A percentile compares a stretch with the other conserved stretches of the same genome.
phyloP scores from a whole-genome alignment of 2,113 vertebrate species.

The Herpailurus yagouaroundi region DNA sequence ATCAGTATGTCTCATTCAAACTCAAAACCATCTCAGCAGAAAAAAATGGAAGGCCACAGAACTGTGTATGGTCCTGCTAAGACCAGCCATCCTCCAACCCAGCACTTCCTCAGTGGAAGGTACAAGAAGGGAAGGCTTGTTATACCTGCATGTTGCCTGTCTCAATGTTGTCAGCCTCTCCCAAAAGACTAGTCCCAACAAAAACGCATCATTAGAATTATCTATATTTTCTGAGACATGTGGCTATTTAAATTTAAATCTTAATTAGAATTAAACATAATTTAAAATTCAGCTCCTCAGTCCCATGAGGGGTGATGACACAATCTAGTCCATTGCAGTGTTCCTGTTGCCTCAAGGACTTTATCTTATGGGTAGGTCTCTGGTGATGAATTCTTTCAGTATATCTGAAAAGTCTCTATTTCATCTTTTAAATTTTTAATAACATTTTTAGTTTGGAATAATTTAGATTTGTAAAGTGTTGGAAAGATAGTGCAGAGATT shows the following conservation, averaged over 20 bases:
- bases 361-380: not conserved
- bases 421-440: not conserved
- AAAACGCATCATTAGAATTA: slow-evolving; percentile 25
- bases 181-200: not conserved
- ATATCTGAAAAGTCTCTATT: not conserved
- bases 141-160: not conserved
- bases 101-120: not conserved
- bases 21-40: slow-evolving; percentile 46
- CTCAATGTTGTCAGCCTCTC: not conserved
- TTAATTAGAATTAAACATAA: slow-evolving; percentile 38
- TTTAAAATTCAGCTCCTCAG: slow-evolving; percentile 31
- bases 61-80: not conserved
- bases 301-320: not conserved
- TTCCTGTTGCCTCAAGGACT: not conserved
- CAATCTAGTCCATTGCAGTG: not conserved
- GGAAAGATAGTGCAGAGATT: not conserved
- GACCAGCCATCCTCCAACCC: not conserved
- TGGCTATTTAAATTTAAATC: slow-evolving; percentile 31
- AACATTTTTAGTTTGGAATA: not conserved
- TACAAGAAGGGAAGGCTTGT: not conserved
- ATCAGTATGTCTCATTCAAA: not conserved
- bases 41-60: not conserved
- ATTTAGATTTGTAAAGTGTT: not conserved
- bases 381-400: not conserved
- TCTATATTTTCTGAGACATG: not conserved